Percentiles rank a stretch among this genome's conserved stretches.
Conservation (phyloP, 2,797 vertebrate species). For the Chaunax sp. region DNA sequence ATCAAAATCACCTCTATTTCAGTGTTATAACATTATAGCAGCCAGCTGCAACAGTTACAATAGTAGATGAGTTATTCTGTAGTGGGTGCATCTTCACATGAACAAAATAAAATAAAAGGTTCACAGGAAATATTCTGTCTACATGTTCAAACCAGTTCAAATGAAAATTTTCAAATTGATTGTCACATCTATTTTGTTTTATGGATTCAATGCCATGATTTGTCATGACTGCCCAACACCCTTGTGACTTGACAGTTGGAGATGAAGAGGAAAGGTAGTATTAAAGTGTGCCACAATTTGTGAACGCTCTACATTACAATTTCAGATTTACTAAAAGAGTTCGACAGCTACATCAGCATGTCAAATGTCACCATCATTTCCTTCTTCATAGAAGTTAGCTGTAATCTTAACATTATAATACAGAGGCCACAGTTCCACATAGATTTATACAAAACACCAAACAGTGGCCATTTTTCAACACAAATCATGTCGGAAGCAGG, state of each 20-base stretch:
- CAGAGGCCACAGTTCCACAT: conserved; percentile 4
- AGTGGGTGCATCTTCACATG: conserved; percentile 18
- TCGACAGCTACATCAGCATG: background rate
- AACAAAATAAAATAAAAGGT: conserved; percentile 27
- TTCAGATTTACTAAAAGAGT: conserved; percentile 4
- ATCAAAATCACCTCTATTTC: conserved; percentile 29
- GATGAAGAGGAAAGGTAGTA: background rate
- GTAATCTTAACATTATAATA: background rate
- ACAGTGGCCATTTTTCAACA: conserved; percentile 14
- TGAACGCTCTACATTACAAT: conserved; percentile 1
- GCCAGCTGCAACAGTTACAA: conserved; percentile 59
- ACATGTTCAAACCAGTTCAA: background rate
- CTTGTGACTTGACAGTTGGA: background rate
- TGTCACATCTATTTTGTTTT: background rate
- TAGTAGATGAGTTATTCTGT: background rate
- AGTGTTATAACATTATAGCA: conserved; percentile 51
- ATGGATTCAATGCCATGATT: background rate
- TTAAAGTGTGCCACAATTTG: background rate
- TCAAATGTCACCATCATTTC: background rate
- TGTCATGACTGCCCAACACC: background rate
- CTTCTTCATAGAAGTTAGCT: background rate
- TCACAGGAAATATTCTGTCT: conserved; percentile 6
- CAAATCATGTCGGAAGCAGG: conserved; percentile 15
- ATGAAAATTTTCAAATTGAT: background rate
- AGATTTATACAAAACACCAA: conserved; percentile 30